A percentile compares a stretch with the other conserved stretches of the same genome.
phyloP scores from a whole-genome alignment of 2,888 invertebrate genomes.

The Brachyptera risi region DNA sequence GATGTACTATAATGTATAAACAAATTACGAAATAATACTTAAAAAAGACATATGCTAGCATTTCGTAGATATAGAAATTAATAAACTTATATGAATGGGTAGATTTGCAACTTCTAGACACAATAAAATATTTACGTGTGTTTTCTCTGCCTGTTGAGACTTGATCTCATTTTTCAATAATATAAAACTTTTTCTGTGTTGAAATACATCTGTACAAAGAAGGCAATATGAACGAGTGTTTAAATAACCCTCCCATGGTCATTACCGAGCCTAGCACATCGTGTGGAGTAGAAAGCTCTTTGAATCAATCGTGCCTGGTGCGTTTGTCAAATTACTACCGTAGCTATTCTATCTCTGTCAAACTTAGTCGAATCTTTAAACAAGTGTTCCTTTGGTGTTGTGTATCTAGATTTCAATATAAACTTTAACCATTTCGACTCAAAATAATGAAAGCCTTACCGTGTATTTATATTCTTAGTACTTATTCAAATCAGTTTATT shows the following conservation, averaged over 20 bases:
- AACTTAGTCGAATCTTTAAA: constrained; percentile 24
- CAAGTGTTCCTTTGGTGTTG: constrained; percentile 31
- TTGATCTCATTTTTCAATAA: constrained; percentile 37
- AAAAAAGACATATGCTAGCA: constrained; percentile 3
- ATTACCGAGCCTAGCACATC: constrained; percentile 37
- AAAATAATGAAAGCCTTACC: constrained; percentile 15
- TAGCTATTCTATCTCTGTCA: constrained; percentile 26
- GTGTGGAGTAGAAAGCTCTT: constrained; percentile 13
- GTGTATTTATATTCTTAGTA: constrained; percentile 22
- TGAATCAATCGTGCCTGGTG: constrained; percentile 21
- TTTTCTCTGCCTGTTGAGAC: constrained; percentile 40
- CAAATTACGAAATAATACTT: background rate
- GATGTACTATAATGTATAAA: constrained; percentile 5
- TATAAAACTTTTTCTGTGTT: constrained; percentile 36
- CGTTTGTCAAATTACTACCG: constrained; percentile 23
- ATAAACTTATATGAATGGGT: constrained; percentile 19
- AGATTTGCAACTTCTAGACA: constrained; percentile 39
- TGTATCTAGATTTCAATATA: constrained; percentile 27
- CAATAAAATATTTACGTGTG: constrained; percentile 35
- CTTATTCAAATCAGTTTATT: constrained; percentile 20
- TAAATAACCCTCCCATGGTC: constrained; percentile 43
- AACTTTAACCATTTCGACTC: constrained; percentile 20
- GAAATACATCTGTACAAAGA: constrained; percentile 46
- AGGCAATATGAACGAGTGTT: constrained; percentile 44
- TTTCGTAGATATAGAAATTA: constrained; percentile 23